A percentile compares a stretch with the other conserved stretches of the same genome.
phyloP scores from a whole-genome alignment of 2,113 vertebrate genomes.

The Laterallus jamaicensis region DNA sequence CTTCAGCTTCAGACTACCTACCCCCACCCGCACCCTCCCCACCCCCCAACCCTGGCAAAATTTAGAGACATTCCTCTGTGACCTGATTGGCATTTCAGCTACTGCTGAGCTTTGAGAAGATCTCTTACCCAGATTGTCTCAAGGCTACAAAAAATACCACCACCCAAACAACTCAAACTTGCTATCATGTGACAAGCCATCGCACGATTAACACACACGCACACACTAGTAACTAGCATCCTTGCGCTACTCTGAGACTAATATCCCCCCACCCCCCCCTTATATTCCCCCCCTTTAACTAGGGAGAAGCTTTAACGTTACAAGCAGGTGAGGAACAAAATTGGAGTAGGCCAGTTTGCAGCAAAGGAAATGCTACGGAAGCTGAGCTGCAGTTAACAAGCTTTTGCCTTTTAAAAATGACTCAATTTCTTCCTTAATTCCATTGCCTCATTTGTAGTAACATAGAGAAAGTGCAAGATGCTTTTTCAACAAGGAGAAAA shows the following conservation, averaged over 20 bases:
- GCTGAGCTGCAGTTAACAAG: not conserved
- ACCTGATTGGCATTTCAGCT: not conserved
- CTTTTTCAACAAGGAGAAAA: slow-evolving; percentile 13
- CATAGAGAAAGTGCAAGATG: slow-evolving; percentile 38
- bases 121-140: slow-evolving; percentile 23
- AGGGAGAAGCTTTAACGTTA: not conserved
- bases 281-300: not conserved
- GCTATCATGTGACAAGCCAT: slow-evolving; percentile 1
- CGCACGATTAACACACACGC: not conserved
- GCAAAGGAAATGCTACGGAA: not conserved
- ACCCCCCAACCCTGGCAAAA: not conserved
- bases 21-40: no score
- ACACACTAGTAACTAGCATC: not conserved
- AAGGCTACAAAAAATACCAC: not conserved
- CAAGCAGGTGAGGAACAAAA: not conserved
- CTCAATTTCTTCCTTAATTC: not conserved
- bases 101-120: not conserved
- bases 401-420: not conserved
- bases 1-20: not conserved
- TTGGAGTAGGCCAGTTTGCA: not conserved
- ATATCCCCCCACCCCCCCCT: not conserved
- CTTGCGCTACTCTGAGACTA: slow-evolving; percentile 7
- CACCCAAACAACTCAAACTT: not conserved
- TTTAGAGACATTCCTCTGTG: not conserved
- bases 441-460: not conserved